Conservation (phyloP, 2,797 vertebrate genomes). For the Liparis tanakae region DNA sequence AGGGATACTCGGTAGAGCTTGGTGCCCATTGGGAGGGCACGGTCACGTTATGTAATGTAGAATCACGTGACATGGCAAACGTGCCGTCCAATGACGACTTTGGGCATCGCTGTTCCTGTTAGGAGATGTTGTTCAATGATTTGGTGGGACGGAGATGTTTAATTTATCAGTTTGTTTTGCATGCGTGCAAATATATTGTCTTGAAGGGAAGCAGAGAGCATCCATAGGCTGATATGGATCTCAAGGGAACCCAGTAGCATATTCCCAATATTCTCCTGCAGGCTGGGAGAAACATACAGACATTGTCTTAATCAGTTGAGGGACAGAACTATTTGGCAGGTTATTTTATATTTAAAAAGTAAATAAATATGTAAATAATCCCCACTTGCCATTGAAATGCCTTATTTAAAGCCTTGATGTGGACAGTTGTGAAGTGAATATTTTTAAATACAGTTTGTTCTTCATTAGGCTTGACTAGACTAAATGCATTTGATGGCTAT, state of each 20-base stretch:
- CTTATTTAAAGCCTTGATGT: constrained; percentile 60
- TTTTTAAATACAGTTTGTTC: constrained; percentile 15
- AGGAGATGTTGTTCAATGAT: constrained; percentile 28
- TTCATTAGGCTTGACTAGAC: constrained; percentile 12
- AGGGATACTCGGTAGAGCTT: constrained; percentile 53
- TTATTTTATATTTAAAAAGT: constrained; percentile 15
- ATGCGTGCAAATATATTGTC: constrained; percentile 24
- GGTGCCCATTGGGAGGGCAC: constrained; percentile 69
- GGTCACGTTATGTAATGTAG: constrained; percentile 69
- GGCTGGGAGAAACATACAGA: constrained; percentile 21
- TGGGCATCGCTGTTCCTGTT: constrained; percentile 45
- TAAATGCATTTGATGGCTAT: constrained; percentile 26
- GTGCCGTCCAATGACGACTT: constrained; percentile 52
- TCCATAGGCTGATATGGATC: constrained; percentile 5
- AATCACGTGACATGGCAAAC: constrained; percentile 70
- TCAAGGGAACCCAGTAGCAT: constrained; percentile 14
- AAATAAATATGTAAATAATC: constrained; percentile 20
- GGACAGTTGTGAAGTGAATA: constrained; percentile 43
- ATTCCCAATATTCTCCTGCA: constrained; percentile 17
- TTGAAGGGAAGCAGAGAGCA: constrained; percentile 14
- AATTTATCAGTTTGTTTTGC: constrained; percentile 35
- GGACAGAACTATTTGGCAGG: constrained; percentile 1
- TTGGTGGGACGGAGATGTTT: not conserved
- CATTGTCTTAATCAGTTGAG: constrained; percentile 2
- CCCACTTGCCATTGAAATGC: constrained; percentile 57